Percentiles rank a stretch among this genome's conserved stretches.
These are phyloP conservation scores for Carollia perspicillata DNA, from an alignment of 2,113 vertebrate species.

Conservation along the genomic window DNA sequence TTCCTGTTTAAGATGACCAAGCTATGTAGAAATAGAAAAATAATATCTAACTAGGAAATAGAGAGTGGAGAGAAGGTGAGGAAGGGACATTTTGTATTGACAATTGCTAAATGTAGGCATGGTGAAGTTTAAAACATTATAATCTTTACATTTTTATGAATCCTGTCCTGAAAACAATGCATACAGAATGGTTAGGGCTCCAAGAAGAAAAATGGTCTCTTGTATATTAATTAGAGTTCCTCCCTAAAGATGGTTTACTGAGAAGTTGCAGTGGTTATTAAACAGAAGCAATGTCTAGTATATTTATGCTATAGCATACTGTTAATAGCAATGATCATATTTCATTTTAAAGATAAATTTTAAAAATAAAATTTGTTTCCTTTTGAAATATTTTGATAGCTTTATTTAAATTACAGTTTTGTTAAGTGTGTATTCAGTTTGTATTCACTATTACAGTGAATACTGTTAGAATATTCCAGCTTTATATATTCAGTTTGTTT, in stretches of 20 bases:
- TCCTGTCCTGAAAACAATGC: not conserved
- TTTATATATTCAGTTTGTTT: slow-evolving; percentile 1
- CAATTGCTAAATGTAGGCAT: not conserved
- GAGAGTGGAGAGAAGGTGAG: not conserved
- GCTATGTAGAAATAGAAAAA: not conserved
- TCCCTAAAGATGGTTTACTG: not conserved
- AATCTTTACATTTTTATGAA: not conserved
- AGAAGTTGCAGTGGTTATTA: slow-evolving; percentile 10
- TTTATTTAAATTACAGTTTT: slow-evolving; percentile 60
- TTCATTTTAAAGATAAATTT: slow-evolving; percentile 57
- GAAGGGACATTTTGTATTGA: not conserved
- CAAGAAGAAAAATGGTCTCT: not conserved
- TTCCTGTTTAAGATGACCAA: not conserved
- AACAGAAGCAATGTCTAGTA: not conserved
- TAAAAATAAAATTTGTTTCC: slow-evolving; percentile 41
- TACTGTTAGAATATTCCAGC: slow-evolving; percentile 17
- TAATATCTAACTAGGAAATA: not conserved
- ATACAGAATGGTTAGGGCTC: not conserved
- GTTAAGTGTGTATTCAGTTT: slow-evolving; percentile 5
- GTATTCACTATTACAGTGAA: no score
- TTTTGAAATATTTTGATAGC: slow-evolving; percentile 54
- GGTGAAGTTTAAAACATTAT: not conserved
- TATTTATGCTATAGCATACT: slow-evolving; percentile 45
- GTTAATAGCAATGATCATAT: slow-evolving; percentile 45
- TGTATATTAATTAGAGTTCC: not conserved